phyloP scores from a whole-genome alignment of 2,888 invertebrate species.

The Unio pictorum region DNA sequence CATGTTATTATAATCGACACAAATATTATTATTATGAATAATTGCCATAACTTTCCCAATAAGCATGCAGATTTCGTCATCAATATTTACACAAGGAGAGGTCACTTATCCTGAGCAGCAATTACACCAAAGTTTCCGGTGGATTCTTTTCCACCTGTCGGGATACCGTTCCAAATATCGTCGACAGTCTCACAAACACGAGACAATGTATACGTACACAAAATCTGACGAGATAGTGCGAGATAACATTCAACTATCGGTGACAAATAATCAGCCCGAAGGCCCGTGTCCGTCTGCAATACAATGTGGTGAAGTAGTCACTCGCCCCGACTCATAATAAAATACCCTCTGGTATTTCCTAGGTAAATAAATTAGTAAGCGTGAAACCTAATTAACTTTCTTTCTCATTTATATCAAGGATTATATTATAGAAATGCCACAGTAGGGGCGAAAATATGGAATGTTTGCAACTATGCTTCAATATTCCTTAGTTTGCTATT shows the following conservation, averaged over 20 bases:
- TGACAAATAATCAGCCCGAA: conserved; percentile 19
- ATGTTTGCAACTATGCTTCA: conserved; percentile 7
- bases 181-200: conserved; percentile 33
- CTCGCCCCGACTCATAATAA: conserved; percentile 3
- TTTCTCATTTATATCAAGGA: conserved; percentile 27
- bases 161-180: conserved; percentile 9
- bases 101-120: too few species aligned
- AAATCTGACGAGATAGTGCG: conserved; percentile 24
- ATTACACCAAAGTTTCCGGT: too few species aligned
- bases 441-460: conserved; percentile 29
- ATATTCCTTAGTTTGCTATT: too few species aligned
- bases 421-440: conserved; percentile 31
- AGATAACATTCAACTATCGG: conserved; percentile 30
- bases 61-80: too few species aligned
- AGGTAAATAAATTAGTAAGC: conserved; percentile 26
- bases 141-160: conserved; percentile 16
- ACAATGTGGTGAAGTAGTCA: not conserved
- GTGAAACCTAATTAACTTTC: conserved; percentile 31
- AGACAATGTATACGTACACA: conserved; percentile 40
- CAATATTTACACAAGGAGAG: too few species aligned
- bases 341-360: conserved; percentile 13
- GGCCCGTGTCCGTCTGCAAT: too few species aligned
- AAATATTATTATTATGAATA: too few species aligned
- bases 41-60: too few species aligned
- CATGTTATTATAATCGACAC: too few species aligned